Conservation (phyloP, 2,888 invertebrate genomes). For the Pherbina coryleti region DNA sequence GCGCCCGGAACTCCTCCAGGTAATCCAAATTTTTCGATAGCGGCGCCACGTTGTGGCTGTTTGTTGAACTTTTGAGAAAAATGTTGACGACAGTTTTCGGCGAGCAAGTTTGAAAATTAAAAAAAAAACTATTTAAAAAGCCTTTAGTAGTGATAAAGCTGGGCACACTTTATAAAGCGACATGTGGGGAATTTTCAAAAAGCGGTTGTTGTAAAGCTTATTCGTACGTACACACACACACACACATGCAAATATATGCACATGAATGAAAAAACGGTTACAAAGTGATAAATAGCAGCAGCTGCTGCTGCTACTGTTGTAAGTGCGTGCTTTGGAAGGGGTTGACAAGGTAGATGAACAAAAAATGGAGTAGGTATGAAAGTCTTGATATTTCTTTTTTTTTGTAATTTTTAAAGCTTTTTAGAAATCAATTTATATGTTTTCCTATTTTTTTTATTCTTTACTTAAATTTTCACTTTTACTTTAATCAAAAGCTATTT, state of each 20-base stretch:
- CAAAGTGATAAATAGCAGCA: background rate
- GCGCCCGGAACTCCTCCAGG: slow-evolving; percentile 64
- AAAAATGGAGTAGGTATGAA: background rate
- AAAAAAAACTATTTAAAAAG: background rate
- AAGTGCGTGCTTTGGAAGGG: background rate
- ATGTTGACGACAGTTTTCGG: slow-evolving; percentile 53
- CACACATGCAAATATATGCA: background rate
- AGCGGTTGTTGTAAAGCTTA: background rate
- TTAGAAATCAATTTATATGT: background rate
- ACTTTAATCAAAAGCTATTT: background rate
- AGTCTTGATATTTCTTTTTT: background rate
- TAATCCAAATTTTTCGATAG: slow-evolving; percentile 65
- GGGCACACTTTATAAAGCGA: background rate
- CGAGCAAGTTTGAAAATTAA: background rate
- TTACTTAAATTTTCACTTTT: background rate
- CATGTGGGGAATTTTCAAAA: background rate
- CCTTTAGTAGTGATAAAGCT: background rate
- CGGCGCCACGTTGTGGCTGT: slow-evolving; percentile 66
- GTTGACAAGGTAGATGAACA: background rate
- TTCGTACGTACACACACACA: background rate
- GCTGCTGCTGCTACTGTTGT: background rate
- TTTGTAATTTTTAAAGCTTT: background rate
- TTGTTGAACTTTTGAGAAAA: slow-evolving; percentile 56
- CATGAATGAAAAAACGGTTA: slow-evolving; percentile 1
- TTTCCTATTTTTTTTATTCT: background rate